Base-by-base conservation (phyloP, 2,888 invertebrate genomes). In the Chaitophorus viminalis region DNA sequence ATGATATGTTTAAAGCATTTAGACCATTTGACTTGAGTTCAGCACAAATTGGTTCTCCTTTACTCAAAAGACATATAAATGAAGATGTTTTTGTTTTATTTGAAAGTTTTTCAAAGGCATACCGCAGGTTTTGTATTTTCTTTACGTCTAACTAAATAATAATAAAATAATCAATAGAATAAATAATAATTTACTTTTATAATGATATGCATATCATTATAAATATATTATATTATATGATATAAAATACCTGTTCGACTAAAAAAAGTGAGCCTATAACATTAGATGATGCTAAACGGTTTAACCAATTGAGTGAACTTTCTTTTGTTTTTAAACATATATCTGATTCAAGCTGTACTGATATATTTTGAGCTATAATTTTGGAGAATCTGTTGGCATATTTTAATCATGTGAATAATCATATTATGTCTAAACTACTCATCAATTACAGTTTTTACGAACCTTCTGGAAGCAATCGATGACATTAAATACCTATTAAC, bases 401-500 rank as follows among this genome's bases (percentile, higher is more conserved):
- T n/a, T 65, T 25, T 18, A 18, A 8, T 65, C 21, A 25, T 65
- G 11, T n/a, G n/a, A n/a, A 65, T 3, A 65, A 25, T 6, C 5
- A 65, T 65, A 65, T 65, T 65, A 36, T 18, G 33, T 86, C 65
- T 11, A 86, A 39, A 25, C 86, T 86, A 33, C 36, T 39, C 14
- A 11, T 46, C 1, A 29, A 14, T 36, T 5, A 36, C 1, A 11
- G 18, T 36, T 36, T 5, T 36, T 46, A 76, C 75, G 25, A 77
- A 89, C 68, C 39, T 68, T 0, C 77, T 79, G 25, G 79, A 83
- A 18, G n/a, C 54, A 0, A 52, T 14, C 4, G 88, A 54, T n/a
- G 82, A 39, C 68, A 82, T 81, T 11, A 18, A n/a, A 46, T 29
- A 76, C 8, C 76, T 39, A 54, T 86, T 82, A 3, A 81, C 46